Base-by-base conservation (phyloP, 2,113 vertebrate genomes). In the Sitta europaea region DNA sequence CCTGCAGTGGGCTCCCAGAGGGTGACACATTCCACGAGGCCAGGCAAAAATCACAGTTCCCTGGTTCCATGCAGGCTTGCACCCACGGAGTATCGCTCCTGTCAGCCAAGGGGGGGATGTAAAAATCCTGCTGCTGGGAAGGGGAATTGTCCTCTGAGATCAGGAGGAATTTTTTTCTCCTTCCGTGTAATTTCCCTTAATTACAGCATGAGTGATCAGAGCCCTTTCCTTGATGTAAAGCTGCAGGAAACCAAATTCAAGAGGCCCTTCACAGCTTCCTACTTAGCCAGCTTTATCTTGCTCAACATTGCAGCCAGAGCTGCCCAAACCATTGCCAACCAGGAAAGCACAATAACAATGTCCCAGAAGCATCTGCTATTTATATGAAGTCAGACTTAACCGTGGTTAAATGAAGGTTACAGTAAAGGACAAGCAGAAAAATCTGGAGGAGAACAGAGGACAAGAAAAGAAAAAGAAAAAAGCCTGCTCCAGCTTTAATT, bases 51-150 rank as follows among this genome's bases (percentile, higher is more conserved):
- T 27, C 47, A 33, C 2, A 0, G 7, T 36, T 42, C 68, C 35
- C 50, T 28, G 29, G 12, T 14, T 59, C 27, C 5, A 0, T 0
- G 3, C 22, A 25, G 0, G 0, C 67, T 68, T 0, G 0, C 0
- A 0, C 38, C 28, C 71, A 45, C 0, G 0, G 28, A 18, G 5
- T 6, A 33, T 36, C 31, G 25, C 79, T 91, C 17, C 72, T 54
- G 48, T 10, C 42, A 71, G 85, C 53, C 53, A 22, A 54, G 12
- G 12, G 24, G 65, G 15, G 17, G 51, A 31, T 40, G 28, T 10
- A 48, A 72, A 87, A 78, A 13, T 27, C 53, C 50, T 35, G 33
- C 35, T 62, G 42, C 33, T 58, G 24, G 6, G 4, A 9, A 5
- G 6, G 12, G 33, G 20, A 22, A 5, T 4, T 31, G 33, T 47